These are phyloP conservation scores for Lathronympha strigana DNA, from an alignment of 2,888 invertebrate genomes.

Conservation along the genomic window DNA sequence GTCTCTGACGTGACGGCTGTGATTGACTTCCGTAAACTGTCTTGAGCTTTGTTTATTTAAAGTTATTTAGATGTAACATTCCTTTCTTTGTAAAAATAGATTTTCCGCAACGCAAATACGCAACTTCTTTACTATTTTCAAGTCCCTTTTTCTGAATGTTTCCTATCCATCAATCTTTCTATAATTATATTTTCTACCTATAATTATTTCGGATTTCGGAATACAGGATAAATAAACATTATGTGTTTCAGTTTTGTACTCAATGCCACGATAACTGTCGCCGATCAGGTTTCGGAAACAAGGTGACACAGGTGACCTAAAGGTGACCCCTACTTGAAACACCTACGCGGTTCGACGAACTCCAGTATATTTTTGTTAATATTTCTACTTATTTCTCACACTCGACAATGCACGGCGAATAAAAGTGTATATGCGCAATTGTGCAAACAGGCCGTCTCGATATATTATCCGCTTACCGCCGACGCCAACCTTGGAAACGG, in stretches of 20 bases:
- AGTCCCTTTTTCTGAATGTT: no score
- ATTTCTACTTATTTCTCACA: constrained; percentile 48
- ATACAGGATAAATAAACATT: not conserved
- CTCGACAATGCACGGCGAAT: constrained; percentile 29
- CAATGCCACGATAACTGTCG: constrained; percentile 67
- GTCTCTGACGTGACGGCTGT: constrained; percentile 29
- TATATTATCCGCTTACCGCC: constrained; percentile 32
- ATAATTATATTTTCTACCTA: no score
- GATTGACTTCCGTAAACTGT: constrained; percentile 25
- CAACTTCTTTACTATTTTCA: no score
- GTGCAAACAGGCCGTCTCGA: constrained; percentile 35
- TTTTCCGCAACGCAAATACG: no score
- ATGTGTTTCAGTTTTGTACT: constrained; percentile 45
- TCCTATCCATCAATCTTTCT: no score
- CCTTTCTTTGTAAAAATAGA: no score
- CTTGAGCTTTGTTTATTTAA: constrained; percentile 2
- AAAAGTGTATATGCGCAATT: constrained; percentile 36
- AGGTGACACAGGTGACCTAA: constrained; percentile 78
- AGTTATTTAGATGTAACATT: no score
- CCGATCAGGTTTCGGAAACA: constrained; percentile 77
- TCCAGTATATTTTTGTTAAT: constrained; percentile 52
- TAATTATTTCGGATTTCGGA: no score
- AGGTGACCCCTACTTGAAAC: constrained; percentile 72
- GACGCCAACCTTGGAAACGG: constrained; percentile 30
- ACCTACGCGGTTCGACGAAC: constrained; percentile 68